Evolutionary conservation across 37 sponge, comb jelly and placozoan species (phyloP), one percentile per base, ranked within the genome.

Genomic region (Tethya wilhelma): DNA sequence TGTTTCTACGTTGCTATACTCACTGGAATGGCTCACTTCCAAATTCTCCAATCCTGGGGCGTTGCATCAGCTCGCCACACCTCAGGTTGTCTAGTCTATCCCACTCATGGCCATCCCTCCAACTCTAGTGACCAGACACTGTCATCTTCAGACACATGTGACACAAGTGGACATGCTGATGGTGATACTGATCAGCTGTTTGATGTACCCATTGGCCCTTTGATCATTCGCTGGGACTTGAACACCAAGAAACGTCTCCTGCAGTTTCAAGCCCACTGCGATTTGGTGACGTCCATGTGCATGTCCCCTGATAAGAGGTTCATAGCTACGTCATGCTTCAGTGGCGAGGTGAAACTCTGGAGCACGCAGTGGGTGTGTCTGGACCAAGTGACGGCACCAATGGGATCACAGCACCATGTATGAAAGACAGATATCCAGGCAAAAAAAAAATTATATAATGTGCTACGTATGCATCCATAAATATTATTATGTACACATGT

Each of bases 41-140:
- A 57, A n/a, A 77, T 77, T 1, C 45, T 77, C 8, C 82, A 81
- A 67, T 89, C 90, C 11, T 89, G 84, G 84, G 90, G 90, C 6
- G 73, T 89, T 42, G 90, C 90, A 28, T 83, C 84, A 58, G 90
- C 90, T 32, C 43, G 90, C 4, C 79, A 89, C 75, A 79, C 84
- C 32, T 89, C 90, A 0, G 84, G 84, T 1, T 14, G 71, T 32
- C 32, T 32, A 0, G 76, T 82, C 33, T 38, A 53, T 39, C 69
- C 53, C 5, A 12, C 5, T 2, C 73, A 29, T 58, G 34, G 44
- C 5, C 9, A 2, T 31, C 33, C 20, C 2, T 32, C 22, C 38
- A 32, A 5, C 25, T 42, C 33, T 12, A 23, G 37, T 67, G 38
- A 8, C 53, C 9, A 49, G 14, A 49, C 53, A 19, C 53, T 14